These are phyloP conservation scores for Suricata suricatta DNA, from an alignment of 2,113 vertebrate genomes.

Conservation along the genomic window DNA sequence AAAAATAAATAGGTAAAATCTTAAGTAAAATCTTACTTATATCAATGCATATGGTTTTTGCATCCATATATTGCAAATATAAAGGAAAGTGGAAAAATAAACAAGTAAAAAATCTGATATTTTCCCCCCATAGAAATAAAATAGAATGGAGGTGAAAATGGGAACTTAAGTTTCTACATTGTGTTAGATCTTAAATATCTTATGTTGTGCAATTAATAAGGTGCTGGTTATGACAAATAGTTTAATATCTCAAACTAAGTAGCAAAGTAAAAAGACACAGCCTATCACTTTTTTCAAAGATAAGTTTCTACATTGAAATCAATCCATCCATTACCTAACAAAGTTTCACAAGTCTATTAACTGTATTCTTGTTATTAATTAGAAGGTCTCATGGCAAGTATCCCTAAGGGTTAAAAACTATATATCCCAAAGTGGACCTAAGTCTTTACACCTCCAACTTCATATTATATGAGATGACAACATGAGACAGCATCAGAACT, in stretches of 20 bases:
- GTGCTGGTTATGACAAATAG: background rate
- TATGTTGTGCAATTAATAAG: background rate
- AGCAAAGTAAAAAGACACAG: background rate
- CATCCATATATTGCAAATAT: background rate
- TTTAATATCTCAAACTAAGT: too few relatives aligned
- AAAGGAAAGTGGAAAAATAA: background rate
- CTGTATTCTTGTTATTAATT: background rate
- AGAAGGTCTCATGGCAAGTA: background rate
- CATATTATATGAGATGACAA: background rate
- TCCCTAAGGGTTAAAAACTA: too few relatives aligned
- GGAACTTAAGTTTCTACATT: background rate
- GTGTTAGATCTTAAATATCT: background rate
- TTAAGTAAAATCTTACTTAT: background rate
- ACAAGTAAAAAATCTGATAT: background rate
- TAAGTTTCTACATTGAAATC: background rate
- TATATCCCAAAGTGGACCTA: background rate
- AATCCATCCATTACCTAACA: background rate
- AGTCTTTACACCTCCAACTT: accelerated
- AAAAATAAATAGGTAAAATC: background rate
- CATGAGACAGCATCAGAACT: background rate
- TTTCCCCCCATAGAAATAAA: background rate
- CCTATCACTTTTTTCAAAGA: background rate
- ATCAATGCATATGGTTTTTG: background rate
- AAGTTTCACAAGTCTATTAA: background rate
- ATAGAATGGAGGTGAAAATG: background rate